Evolutionary conservation across 2,113 vertebrate species (phyloP), one percentile per base, ranked within the genome.

Genomic region (Lasiurus borealis): DNA sequence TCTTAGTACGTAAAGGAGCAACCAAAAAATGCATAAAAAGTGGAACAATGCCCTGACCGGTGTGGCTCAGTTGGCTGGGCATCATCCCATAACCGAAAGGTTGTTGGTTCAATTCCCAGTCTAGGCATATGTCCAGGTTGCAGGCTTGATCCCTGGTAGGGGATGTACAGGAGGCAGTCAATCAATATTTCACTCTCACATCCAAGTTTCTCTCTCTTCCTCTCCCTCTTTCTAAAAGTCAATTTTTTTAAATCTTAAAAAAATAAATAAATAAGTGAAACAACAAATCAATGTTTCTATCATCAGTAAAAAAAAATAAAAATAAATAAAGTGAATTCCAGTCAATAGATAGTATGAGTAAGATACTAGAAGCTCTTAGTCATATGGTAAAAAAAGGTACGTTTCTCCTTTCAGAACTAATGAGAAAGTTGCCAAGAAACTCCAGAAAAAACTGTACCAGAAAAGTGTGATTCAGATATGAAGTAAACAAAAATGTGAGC

Each of bases 361-460:
- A 85, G 21, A 87, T 80, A 19, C 44, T 66, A 88, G 69, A 93
- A 77, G 54, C 62, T 85, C 73, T 93, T 94, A 88, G 69, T 89
- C 69, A 86, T 59, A 46, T 12, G 48, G 59, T 57, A 40, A 27
- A 78, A 78, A 73, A 90, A 96, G 54, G 31, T 18, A 19, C 2
- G 21, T 36, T 84, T 85, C 71, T 80, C 57, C 31, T 94, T 18
- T 91, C 44, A 57, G 59, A 71, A 86, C n/a, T 23, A 90, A 54
- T 19, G 18, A 73, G 59, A 78, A 76, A 85, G 10, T 21, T 84
- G 59, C 90, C 68, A 68, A 92, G 72, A 90, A 88, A 90, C 85
- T 88, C 48, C 68, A 96, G 68, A 48, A 90, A 95, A 94, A 91
- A 69, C 75, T 86, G 1, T 59, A 91, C 27, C 62, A 89, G 31